These are phyloP conservation scores for Bombyx mandarina DNA, from an alignment of 1,140 invertebrate species.

Conservation along the genomic window DNA sequence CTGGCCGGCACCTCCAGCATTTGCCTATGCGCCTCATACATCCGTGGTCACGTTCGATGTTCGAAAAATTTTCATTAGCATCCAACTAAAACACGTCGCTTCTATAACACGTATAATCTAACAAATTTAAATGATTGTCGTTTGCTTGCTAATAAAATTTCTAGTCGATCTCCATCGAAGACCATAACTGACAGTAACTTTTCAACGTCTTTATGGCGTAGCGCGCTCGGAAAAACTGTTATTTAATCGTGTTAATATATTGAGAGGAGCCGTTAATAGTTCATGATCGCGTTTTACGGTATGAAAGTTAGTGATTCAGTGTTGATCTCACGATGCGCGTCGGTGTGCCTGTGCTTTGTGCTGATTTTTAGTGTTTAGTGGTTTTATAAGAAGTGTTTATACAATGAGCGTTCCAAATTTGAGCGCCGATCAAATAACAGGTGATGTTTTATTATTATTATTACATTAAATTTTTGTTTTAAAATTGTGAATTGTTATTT, in stretches of 20 bases:
- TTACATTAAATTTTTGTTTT: no score
- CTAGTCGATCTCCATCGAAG: no score
- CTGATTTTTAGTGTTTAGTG: slow-evolving; percentile 39
- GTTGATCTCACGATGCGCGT: slow-evolving; percentile 31
- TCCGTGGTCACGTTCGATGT: slow-evolving; percentile 16
- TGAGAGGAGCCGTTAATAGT: slow-evolving; percentile 25
- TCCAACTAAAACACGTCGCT: no score
- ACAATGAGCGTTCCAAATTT: slow-evolving; percentile 62
- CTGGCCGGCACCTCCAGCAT: slow-evolving; percentile 36
- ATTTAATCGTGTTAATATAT: slow-evolving; percentile 37
- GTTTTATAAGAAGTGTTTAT: slow-evolving; percentile 26
- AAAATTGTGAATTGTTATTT: no score
- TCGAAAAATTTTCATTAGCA: not conserved
- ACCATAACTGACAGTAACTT: no score
- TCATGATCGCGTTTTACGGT: slow-evolving; percentile 35
- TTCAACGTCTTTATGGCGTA: slow-evolving; percentile 22
- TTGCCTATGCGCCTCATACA: slow-evolving; percentile 44
- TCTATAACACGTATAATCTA: no score
- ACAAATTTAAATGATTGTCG: no score
- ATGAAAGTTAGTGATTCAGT: slow-evolving; percentile 53
- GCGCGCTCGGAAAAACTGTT: slow-evolving; percentile 22
- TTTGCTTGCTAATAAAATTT: no score
- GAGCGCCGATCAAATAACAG: slow-evolving; percentile 56
- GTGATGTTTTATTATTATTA: slow-evolving; percentile 18
- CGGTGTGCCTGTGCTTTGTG: slow-evolving; percentile 17